Percentiles rank a stretch among this genome's conserved stretches.
phyloP scores from a whole-genome alignment of 2,797 vertebrate species.

The Valencia hispanica region DNA sequence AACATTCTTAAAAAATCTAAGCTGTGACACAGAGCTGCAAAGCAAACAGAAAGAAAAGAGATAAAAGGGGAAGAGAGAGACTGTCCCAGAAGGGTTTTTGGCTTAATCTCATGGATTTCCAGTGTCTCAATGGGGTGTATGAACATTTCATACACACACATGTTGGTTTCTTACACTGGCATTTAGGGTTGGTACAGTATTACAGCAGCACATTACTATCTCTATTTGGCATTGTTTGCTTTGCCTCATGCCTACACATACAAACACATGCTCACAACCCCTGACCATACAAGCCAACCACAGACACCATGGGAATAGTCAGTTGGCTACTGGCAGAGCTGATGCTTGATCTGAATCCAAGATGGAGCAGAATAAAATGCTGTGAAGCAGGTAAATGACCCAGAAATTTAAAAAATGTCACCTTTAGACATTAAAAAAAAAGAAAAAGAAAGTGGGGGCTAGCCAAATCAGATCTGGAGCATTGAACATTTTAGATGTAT shows the following conservation, averaged over 20 bases:
- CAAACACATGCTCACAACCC: slow-evolving; percentile 70
- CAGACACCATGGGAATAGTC: slow-evolving; percentile 71
- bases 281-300: slow-evolving; percentile 75
- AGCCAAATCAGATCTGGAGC: slow-evolving; percentile 22
- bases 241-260: slow-evolving; percentile 69
- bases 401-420: slow-evolving; percentile 33
- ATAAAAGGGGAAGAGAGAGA: slow-evolving; percentile 27
- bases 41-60: slow-evolving; percentile 14
- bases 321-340: slow-evolving; percentile 72
- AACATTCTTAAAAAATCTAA: slow-evolving; percentile 3
- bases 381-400: slow-evolving; percentile 38
- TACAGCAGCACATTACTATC: slow-evolving; percentile 71
- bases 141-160: slow-evolving; percentile 65
- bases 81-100: slow-evolving; percentile 56
- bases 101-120: slow-evolving; percentile 70
- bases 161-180: slow-evolving; percentile 71
- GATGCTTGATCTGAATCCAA: slow-evolving; percentile 72
- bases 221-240: slow-evolving; percentile 74
- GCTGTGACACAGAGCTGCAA: slow-evolving; percentile 30
- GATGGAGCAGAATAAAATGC: slow-evolving; percentile 47
- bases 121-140: slow-evolving; percentile 67
- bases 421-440: slow-evolving; percentile 1
- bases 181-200: slow-evolving; percentile 72
- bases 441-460: slow-evolving; percentile 7
- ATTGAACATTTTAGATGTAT: slow-evolving; percentile 5